Evolutionary conservation across 2,797 vertebrate species (phyloP).

Genomic region (Todus mexicanus): DNA sequence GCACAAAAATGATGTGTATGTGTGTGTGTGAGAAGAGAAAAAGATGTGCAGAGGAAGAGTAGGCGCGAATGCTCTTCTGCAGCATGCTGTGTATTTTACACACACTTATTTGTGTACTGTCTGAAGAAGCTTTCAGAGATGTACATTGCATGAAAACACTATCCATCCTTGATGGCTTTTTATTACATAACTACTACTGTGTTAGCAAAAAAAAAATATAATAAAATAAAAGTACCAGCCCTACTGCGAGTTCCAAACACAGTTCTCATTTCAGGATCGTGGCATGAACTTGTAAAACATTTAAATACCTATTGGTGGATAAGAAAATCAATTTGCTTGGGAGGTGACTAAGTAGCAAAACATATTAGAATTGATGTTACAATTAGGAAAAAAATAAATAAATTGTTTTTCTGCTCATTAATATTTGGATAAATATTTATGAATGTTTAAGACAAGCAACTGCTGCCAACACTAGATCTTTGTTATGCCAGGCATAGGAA

Average conservation of each 20-base stretch:
- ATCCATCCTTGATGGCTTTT: background rate
- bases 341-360: slow-evolving; percentile 26
- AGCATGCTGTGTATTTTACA: background rate
- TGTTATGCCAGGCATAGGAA: slow-evolving; percentile 22
- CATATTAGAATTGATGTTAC: slow-evolving; percentile 67
- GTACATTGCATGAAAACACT: background rate
- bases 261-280: slow-evolving; percentile 20
- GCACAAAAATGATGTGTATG: background rate
- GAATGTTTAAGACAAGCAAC: background rate
- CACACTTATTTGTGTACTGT: fast-evolving
- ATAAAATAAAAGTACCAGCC: background rate
- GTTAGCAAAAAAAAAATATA: background rate
- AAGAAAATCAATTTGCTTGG: slow-evolving; percentile 32
- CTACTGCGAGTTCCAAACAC: background rate
- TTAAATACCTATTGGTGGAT: background rate
- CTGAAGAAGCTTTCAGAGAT: background rate
- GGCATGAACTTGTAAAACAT: slow-evolving; percentile 32
- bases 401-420: slow-evolving; percentile 37
- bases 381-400: slow-evolving; percentile 60
- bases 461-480: slow-evolving; percentile 30
- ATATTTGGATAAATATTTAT: slow-evolving; percentile 27
- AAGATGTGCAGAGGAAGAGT: background rate
- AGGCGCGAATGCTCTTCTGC: background rate
- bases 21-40: background rate
- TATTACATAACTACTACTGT: background rate